Conservation (phyloP, 2,888 invertebrate species). For the Hirtodrosophila cameraria region DNA sequence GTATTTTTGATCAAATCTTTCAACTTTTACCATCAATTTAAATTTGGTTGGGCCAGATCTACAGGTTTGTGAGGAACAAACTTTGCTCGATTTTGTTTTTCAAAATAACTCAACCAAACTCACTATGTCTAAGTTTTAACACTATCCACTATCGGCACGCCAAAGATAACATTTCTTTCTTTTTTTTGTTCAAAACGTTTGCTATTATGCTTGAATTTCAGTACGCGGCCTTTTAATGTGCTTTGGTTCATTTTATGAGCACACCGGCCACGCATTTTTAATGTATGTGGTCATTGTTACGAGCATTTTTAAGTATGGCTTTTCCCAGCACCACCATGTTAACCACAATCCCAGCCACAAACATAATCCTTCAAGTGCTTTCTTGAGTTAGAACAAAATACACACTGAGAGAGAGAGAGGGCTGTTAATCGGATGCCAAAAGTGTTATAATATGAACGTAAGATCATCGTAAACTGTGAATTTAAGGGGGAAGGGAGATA, state of each 20-base stretch:
- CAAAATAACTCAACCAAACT: too few species aligned
- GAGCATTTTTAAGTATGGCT: not conserved
- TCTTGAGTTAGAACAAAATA: slow-evolving; percentile 10
- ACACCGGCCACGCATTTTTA: slow-evolving; percentile 10
- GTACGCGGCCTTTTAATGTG: slow-evolving; percentile 24
- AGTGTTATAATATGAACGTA: slow-evolving; percentile 27
- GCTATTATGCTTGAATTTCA: slow-evolving; percentile 22
- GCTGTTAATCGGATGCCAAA: slow-evolving; percentile 15
- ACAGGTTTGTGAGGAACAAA: too few species aligned
- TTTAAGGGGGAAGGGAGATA: not conserved
- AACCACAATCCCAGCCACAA: not conserved
- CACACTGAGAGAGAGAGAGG: slow-evolving; percentile 2
- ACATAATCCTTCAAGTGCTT: too few species aligned
- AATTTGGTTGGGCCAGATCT: too few species aligned
- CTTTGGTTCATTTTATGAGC: slow-evolving; percentile 46
- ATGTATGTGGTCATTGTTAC: slow-evolving; percentile 34
- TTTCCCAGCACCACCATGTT: too few species aligned
- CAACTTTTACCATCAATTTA: too few species aligned
- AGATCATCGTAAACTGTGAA: slow-evolving; percentile 22
- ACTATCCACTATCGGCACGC: too few species aligned
- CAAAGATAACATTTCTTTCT: too few species aligned
- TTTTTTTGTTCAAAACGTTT: slow-evolving; percentile 25
- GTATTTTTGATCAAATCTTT: too few species aligned
- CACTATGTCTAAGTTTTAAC: too few species aligned
- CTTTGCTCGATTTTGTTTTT: too few species aligned